A percentile compares a stretch with the other conserved stretches of the same genome.
Conservation (phyloP, 2,888 invertebrate genomes). For the Ecliptopera silaceata region DNA sequence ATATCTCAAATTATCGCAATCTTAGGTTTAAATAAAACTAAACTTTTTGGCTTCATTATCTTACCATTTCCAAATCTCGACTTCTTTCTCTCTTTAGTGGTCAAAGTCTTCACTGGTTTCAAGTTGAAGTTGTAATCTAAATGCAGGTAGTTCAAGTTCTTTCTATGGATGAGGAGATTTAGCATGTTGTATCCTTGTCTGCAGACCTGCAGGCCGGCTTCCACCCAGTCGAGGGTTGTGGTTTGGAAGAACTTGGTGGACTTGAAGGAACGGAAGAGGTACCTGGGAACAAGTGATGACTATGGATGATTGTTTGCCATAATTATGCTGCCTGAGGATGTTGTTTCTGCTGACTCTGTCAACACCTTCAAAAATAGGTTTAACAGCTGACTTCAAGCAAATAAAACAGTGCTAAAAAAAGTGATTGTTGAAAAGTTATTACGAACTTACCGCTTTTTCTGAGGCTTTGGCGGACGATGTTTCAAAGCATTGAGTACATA, state of each 20-base stretch:
- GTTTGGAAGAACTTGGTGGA: constrained; percentile 99
- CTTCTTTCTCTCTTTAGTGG: constrained; percentile 99
- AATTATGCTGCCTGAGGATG: no score
- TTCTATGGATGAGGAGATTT: constrained; percentile 98
- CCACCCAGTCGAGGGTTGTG: constrained; percentile 99
- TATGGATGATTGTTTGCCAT: no score
- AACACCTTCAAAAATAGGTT: no score
- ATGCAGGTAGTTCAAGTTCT: constrained; percentile 99
- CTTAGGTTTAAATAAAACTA: no score
- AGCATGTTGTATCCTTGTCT: constrained; percentile 99
- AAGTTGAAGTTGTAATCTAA: constrained; percentile 99
- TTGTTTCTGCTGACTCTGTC: no score
- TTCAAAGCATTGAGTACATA: constrained; percentile 99
- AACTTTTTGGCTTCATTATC: constrained; percentile 28
- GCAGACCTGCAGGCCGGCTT: constrained; percentile 98
- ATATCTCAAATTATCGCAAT: no score
- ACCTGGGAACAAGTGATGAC: constrained; percentile 72
- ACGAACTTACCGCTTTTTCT: constrained; percentile 91
- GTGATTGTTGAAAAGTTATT: no score
- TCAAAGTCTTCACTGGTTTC: constrained; percentile 99
- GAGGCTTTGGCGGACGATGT: constrained; percentile 98
- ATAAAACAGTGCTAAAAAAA: no score
- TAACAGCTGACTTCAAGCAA: no score
- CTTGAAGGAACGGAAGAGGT: constrained; percentile 99
- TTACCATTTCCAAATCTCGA: constrained; percentile 97